These are phyloP conservation scores for Tinamus guttatus DNA, from an alignment of 2,113 vertebrate species.

Conservation along the genomic window DNA sequence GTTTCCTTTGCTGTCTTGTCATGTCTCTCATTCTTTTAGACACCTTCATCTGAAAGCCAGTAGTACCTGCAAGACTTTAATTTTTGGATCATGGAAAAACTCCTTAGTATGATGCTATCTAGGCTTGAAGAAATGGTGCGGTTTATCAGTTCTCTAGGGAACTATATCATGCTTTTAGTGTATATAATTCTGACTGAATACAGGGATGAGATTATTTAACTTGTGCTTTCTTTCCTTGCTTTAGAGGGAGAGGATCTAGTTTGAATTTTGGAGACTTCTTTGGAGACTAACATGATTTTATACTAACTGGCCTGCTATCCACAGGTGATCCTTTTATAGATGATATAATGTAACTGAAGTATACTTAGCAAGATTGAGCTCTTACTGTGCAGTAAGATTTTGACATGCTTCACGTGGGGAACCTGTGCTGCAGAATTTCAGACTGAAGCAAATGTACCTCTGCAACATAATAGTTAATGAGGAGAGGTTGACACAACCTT, in stretches of 20 bases:
- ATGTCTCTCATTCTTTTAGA: background rate
- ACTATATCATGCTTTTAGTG: background rate
- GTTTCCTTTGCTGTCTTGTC: background rate
- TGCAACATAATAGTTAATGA: background rate
- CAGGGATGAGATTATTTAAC: background rate
- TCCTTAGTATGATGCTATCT: background rate
- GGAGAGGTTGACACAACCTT: background rate
- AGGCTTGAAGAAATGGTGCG: background rate
- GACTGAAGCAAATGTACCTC: background rate
- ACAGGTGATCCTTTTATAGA: background rate
- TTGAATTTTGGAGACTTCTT: background rate
- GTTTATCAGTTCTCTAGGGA: background rate
- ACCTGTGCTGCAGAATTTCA: background rate
- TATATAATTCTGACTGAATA: background rate
- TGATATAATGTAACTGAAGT: background rate
- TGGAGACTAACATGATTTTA: background rate
- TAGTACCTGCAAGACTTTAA: background rate
- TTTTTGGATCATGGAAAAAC: background rate
- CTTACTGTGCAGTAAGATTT: background rate
- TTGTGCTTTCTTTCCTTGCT: background rate
- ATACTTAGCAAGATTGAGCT: background rate
- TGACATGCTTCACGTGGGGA: background rate
- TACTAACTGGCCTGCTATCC: background rate
- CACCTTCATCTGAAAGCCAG: background rate
- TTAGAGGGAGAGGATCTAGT: background rate